Percentiles rank a stretch among this genome's conserved stretches.
These are phyloP conservation scores for Rhagologus leucostigma DNA, from an alignment of 2,113 vertebrate genomes.

Conservation along the genomic window DNA sequence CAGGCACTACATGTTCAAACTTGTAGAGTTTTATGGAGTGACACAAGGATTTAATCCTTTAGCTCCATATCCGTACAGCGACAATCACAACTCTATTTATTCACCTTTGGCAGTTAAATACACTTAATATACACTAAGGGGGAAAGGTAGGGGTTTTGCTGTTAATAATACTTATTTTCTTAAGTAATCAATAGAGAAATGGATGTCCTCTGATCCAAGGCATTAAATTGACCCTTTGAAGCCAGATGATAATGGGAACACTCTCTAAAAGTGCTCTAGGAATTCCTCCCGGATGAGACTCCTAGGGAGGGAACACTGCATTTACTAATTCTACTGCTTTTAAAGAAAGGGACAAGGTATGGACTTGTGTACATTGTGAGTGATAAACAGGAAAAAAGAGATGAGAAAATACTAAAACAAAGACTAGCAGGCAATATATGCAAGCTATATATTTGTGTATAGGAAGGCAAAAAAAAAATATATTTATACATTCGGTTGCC, in stretches of 20 bases:
- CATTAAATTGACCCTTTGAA: neutral
- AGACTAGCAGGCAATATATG: neutral
- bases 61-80: neutral
- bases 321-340: neutral
- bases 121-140: neutral
- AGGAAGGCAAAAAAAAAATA: neutral
- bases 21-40: neutral
- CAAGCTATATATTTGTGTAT: neutral
- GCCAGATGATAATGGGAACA: neutral
- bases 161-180: neutral
- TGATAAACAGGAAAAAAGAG: neutral
- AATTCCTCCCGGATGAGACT: neutral
- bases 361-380: neutral
- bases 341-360: neutral
- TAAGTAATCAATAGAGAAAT: neutral
- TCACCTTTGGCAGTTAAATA: neutral
- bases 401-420: neutral
- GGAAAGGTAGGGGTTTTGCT: neutral
- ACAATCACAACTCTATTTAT: neutral
- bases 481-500: neutral
- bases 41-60: neutral
- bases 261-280: neutral
- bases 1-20: neutral
- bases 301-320: neutral
- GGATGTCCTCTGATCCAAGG: neutral